Percentiles rank a stretch among this genome's conserved stretches.
Evolutionary conservation across 2,113 vertebrate genomes (phyloP).

Genomic region (Coptodon bakossiorum): DNA sequence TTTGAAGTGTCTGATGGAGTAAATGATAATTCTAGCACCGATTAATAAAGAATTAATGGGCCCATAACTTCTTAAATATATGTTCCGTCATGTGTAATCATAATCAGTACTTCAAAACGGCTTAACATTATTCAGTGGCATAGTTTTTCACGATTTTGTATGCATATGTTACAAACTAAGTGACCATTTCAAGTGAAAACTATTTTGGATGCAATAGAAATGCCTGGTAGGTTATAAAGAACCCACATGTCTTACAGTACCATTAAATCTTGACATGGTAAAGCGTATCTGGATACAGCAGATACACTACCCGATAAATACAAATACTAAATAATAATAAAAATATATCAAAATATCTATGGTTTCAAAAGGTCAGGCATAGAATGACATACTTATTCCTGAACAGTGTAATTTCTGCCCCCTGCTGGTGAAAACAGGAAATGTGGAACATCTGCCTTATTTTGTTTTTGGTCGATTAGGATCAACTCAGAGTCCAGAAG

Average conservation of each 20-base stretch:
- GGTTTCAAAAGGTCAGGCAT: background rate
- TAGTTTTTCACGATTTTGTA: background rate
- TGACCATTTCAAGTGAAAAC: background rate
- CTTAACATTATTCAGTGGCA: background rate
- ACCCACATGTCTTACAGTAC: background rate
- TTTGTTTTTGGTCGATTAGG: background rate
- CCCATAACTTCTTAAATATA: background rate
- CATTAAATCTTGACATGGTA: background rate
- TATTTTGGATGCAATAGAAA: background rate
- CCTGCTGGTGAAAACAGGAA: background rate
- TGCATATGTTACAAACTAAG: background rate
- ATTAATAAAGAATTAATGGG: background rate
- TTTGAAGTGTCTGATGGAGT: slow-evolving; percentile 1
- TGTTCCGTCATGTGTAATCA: background rate
- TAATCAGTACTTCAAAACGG: background rate
- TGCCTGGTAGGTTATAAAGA: background rate
- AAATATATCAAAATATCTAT: background rate
- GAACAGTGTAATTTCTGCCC: background rate
- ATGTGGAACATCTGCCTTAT: background rate
- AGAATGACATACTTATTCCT: background rate
- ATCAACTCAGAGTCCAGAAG: background rate
- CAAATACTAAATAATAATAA: background rate
- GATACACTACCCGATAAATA: background rate
- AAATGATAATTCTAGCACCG: background rate
- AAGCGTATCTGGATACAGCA: background rate